Evolutionary conservation across 2,797 vertebrate genomes (phyloP).

Genomic region (Hippopotamyrus pictus): DNA sequence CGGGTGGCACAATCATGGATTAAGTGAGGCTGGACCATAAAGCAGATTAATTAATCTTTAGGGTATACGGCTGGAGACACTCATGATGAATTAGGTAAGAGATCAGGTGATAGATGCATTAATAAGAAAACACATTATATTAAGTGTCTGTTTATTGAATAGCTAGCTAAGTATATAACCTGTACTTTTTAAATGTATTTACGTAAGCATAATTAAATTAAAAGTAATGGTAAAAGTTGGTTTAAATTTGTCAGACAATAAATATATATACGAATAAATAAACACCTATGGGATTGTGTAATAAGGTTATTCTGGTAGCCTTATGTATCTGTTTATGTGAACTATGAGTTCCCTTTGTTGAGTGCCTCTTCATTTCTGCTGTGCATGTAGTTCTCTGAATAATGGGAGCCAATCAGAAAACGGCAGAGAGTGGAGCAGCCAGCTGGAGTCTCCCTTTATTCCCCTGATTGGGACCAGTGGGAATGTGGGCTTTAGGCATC

Average conservation of each 20-base stretch:
- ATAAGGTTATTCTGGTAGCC: neutral
- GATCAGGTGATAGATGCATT: neutral
- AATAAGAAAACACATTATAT: neutral
- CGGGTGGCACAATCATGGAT: neutral
- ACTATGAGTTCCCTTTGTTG: neutral
- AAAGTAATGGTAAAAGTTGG: neutral
- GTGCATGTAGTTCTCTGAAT: conserved; percentile 17
- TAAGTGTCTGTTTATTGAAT: neutral
- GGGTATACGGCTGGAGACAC: neutral
- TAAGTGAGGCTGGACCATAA: neutral
- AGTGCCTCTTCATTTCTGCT: conserved; percentile 32
- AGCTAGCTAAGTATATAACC: neutral
- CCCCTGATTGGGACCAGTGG: conserved; percentile 41
- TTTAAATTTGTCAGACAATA: neutral
- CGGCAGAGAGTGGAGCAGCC: conserved; percentile 20
- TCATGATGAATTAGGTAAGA: neutral
- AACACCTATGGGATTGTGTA: conserved; percentile 12
- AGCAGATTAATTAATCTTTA: neutral
- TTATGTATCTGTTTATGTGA: neutral
- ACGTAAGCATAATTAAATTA: neutral
- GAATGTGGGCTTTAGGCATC: conserved; percentile 5
- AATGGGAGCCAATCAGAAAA: conserved; percentile 35
- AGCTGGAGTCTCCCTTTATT: conserved; percentile 27
- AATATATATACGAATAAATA: conserved; percentile 14
- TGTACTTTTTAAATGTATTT: neutral